A percentile compares a stretch with the other conserved stretches of the same genome.
Evolutionary conservation across 2,888 invertebrate species (phyloP).

Genomic region (Drosophila ustulata): DNA sequence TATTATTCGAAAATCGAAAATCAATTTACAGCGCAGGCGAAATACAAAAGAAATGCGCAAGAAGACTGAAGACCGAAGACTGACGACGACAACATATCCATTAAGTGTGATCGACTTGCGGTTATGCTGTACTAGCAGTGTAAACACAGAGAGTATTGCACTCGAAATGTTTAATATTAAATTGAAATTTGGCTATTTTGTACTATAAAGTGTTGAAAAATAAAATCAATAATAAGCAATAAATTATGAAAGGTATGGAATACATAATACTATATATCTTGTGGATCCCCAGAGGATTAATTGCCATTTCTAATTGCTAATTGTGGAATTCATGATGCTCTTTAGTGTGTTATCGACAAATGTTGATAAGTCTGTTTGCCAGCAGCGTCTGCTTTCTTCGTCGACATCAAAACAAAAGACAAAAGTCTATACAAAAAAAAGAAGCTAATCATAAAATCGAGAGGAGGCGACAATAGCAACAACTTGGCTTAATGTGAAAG

Average conservation of each 20-base stretch:
- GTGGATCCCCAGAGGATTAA: too few species aligned
- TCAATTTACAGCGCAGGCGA: slow-evolving; percentile 9
- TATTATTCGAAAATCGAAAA: slow-evolving; percentile 13
- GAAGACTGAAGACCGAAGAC: too few species aligned
- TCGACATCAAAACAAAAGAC: slow-evolving; percentile 20
- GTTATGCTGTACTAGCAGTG: background rate
- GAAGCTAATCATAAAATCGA: slow-evolving; percentile 37
- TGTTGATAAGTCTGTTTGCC: slow-evolving; percentile 14
- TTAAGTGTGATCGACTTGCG: background rate
- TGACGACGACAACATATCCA: background rate
- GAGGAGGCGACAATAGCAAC: slow-evolving; percentile 29
- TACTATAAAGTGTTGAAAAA: too few species aligned
- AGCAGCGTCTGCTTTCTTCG: slow-evolving; percentile 8
- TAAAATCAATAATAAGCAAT: too few species aligned
- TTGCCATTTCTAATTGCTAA: too few species aligned
- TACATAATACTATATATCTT: too few species aligned
- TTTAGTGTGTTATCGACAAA: slow-evolving; percentile 8
- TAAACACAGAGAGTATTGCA: background rate
- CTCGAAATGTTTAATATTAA: too few species aligned
- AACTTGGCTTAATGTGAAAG: slow-evolving; percentile 71
- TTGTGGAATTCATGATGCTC: background rate
- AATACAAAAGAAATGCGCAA: background rate
- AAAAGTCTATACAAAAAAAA: slow-evolving; percentile 1
- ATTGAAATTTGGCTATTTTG: too few species aligned
- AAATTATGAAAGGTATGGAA: too few species aligned